Evolutionary conservation across 2,113 vertebrate genomes (phyloP).

Genomic region (Micronycteris hirsuta): DNA sequence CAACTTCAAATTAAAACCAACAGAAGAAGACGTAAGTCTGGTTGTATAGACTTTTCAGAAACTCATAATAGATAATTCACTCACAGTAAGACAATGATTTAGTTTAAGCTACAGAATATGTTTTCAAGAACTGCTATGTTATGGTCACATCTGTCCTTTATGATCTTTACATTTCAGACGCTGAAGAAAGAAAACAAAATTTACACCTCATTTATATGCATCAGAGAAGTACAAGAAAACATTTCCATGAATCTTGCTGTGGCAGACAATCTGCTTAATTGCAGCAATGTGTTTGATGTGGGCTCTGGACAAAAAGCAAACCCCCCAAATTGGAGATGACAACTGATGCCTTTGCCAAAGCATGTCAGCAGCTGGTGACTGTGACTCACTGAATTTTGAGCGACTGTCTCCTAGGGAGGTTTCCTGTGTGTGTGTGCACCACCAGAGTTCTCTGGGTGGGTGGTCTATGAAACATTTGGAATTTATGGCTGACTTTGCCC

Average conservation of each 20-base stretch:
- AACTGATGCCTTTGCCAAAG: not conserved
- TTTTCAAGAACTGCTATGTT: slow-evolving; percentile 16
- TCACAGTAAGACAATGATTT: not conserved
- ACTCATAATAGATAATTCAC: not conserved
- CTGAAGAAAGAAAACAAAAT: not conserved
- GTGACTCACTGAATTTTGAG: not conserved
- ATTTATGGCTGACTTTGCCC: not conserved
- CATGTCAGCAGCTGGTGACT: not conserved
- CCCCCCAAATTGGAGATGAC: not conserved
- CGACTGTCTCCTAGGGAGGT: not conserved
- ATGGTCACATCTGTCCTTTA: not conserved
- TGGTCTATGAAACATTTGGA: not conserved
- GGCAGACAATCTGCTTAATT: not conserved
- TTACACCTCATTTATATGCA: slow-evolving; percentile 26
- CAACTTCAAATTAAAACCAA: not conserved
- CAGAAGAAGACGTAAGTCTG: not conserved
- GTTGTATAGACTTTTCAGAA: not conserved
- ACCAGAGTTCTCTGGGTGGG: not conserved
- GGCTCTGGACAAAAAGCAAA: slow-evolving; percentile 25
- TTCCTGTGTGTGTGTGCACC: not conserved
- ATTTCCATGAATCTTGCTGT: not conserved
- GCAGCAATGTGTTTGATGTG: slow-evolving; percentile 3
- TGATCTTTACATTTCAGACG: slow-evolving; percentile 1
- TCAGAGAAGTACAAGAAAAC: not conserved
- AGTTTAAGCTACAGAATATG: not conserved